Percentiles rank a stretch among this genome's conserved stretches.
phyloP scores from a whole-genome alignment of 1,140 invertebrate species.

The Ptiloglossa arizonensis region DNA sequence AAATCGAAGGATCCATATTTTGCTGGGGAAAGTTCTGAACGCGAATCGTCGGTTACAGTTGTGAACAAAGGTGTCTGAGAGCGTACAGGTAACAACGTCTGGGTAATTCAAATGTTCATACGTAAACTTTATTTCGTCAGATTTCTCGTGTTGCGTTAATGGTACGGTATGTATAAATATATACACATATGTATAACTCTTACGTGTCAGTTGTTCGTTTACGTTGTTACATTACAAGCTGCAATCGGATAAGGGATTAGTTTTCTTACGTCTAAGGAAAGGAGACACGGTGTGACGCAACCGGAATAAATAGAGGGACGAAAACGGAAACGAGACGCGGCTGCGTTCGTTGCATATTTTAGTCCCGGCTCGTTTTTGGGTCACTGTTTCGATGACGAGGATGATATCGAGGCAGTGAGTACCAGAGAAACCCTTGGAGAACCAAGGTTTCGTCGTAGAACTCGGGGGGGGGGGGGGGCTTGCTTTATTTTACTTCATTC shows the following conservation, averaged over 20 bases:
- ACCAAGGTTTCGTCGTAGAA: not conserved
- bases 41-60: not conserved
- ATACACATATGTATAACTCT: slow-evolving; percentile 66
- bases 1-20: slow-evolving; percentile 20
- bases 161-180: slow-evolving; percentile 72
- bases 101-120: slow-evolving; percentile 65
- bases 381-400: not conserved
- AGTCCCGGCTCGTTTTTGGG: slow-evolving; percentile 24
- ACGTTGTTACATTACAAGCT: slow-evolving; percentile 58
- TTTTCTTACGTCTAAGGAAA: slow-evolving; percentile 35
- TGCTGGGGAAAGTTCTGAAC: not conserved
- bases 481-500: not conserved
- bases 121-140: slow-evolving; percentile 69
- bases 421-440: not conserved
- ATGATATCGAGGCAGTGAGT: slow-evolving; percentile 1
- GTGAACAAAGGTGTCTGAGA: slow-evolving; percentile 54
- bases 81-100: slow-evolving; percentile 53
- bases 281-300: slow-evolving; percentile 6
- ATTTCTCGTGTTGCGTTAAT: slow-evolving; percentile 59
- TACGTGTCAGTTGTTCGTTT: slow-evolving; percentile 41
- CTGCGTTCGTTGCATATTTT: slow-evolving; percentile 40
- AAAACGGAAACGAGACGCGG: not conserved
- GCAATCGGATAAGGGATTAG: slow-evolving; percentile 51
- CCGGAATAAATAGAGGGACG: slow-evolving; percentile 19
- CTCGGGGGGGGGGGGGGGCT: no score